Evolutionary conservation across 2,113 vertebrate genomes (phyloP).

Genomic region (Rhabdornis inornatus): DNA sequence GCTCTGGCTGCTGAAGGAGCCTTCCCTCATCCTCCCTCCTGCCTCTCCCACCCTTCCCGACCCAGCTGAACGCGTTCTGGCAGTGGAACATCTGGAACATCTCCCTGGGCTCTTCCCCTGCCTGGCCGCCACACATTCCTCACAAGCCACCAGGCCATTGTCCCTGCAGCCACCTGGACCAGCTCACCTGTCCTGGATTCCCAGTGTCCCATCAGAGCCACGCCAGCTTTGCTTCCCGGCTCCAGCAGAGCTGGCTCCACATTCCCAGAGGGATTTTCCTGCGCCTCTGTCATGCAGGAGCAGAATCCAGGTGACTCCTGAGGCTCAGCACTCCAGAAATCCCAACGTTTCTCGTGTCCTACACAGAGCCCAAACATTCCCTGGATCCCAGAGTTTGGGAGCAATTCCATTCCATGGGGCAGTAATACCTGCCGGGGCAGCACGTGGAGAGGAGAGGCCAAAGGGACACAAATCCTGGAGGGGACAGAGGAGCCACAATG

Average conservation of each 20-base stretch:
- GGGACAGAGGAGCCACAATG: fast-evolving
- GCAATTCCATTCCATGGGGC: not conserved
- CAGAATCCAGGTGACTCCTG: fast-evolving
- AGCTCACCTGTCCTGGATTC: not conserved
- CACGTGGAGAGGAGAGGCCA: not conserved
- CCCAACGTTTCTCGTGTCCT: not conserved
- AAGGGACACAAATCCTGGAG: not conserved
- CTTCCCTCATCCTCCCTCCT: not conserved
- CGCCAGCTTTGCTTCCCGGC: not conserved
- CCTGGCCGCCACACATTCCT: not conserved
- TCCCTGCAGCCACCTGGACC: not conserved
- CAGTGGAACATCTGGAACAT: not conserved
- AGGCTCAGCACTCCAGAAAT: not conserved
- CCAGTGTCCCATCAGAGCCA: not conserved
- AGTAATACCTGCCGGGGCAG: too few relatives aligned
- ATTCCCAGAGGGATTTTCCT: not conserved
- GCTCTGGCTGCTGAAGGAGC: not conserved
- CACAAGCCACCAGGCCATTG: not conserved
- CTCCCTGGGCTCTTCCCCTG: not conserved
- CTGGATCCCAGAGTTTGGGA: not conserved
- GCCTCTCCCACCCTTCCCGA: not conserved
- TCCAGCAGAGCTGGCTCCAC: not conserved
- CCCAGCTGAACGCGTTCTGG: not conserved
- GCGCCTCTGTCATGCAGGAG: not conserved
- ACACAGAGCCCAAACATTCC: not conserved